Evolutionary conservation across 2,797 vertebrate species (phyloP).

Genomic region (Macroramphosus scolopax): DNA sequence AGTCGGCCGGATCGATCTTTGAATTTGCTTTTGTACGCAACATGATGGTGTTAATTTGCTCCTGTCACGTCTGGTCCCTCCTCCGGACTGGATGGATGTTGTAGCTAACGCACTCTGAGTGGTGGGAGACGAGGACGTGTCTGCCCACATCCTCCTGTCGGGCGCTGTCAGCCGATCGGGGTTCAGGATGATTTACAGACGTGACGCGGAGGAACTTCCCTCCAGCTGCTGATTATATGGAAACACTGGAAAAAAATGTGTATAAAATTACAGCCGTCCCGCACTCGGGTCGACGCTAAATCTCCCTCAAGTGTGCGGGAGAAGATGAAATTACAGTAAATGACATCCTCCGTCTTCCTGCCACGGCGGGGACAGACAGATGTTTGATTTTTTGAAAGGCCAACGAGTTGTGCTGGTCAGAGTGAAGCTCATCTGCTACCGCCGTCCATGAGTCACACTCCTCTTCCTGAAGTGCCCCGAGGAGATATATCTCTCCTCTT

Average conservation of each 20-base stretch:
- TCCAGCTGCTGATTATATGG: slow-evolving; percentile 1
- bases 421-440: slow-evolving; percentile 17
- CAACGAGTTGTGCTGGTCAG: slow-evolving; percentile 29
- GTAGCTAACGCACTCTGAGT: slow-evolving; percentile 9
- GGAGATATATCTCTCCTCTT: slow-evolving; percentile 41
- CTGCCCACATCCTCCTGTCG: neutral
- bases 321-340: slow-evolving; percentile 41
- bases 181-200: slow-evolving; percentile 13
- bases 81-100: slow-evolving; percentile 10
- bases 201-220: slow-evolving; percentile 16
- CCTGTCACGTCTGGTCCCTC: slow-evolving; percentile 6
- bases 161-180: slow-evolving; percentile 7
- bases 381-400: slow-evolving; percentile 25
- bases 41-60: too few species aligned
- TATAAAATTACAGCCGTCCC: slow-evolving; percentile 24
- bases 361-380: slow-evolving; percentile 38
- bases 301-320: slow-evolving; percentile 17
- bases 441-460: slow-evolving; percentile 48
- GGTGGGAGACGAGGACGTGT: slow-evolving; percentile 12
- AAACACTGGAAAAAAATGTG: slow-evolving; percentile 13
- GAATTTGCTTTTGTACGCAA: too few species aligned
- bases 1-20: too few species aligned
- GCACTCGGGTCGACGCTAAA: slow-evolving; percentile 6
- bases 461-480: slow-evolving; percentile 26
- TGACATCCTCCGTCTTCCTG: slow-evolving; percentile 23